Percentiles rank a stretch among this genome's conserved stretches.
These are phyloP conservation scores for Chionomys nivalis DNA, from an alignment of 2,113 vertebrate species.

Conservation along the genomic window DNA sequence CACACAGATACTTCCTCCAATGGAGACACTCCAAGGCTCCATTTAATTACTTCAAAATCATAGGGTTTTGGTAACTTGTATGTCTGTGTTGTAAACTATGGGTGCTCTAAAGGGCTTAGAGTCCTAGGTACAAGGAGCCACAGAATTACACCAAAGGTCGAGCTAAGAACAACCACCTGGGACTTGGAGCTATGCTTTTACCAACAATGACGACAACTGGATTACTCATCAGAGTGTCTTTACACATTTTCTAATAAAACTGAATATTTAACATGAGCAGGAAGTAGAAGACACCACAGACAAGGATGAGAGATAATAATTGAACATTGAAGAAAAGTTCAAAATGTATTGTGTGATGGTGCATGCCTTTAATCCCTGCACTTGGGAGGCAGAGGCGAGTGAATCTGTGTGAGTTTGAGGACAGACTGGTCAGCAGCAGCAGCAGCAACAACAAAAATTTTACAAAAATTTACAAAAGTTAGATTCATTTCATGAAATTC, in stretches of 20 bases:
- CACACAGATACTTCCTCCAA: not conserved
- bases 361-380: not conserved
- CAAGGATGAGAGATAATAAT: not conserved
- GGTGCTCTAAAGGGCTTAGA: slow-evolving; percentile 90
- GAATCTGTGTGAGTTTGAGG: not conserved
- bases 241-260: slow-evolving; percentile 94
- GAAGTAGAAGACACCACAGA: not conserved
- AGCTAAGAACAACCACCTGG: slow-evolving; percentile 92
- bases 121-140: slow-evolving; percentile 92
- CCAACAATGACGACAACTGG: slow-evolving; percentile 94
- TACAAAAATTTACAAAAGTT: not conserved
- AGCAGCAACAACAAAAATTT: too few relatives aligned
- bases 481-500: not conserved
- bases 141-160: slow-evolving; percentile 94
- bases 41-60: not conserved
- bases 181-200: slow-evolving; percentile 88
- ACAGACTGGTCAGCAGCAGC: not conserved
- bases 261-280: slow-evolving; percentile 90
- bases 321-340: not conserved
- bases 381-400: not conserved
- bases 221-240: slow-evolving; percentile 98
- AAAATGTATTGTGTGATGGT: slow-evolving; percentile 60
- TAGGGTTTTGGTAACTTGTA: not conserved
- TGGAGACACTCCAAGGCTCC: not conserved
- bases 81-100: not conserved